Evolutionary conservation across 2,888 invertebrate species (phyloP), one percentile per base, ranked within the genome.

Genomic region (Steromphala cineraria): DNA sequence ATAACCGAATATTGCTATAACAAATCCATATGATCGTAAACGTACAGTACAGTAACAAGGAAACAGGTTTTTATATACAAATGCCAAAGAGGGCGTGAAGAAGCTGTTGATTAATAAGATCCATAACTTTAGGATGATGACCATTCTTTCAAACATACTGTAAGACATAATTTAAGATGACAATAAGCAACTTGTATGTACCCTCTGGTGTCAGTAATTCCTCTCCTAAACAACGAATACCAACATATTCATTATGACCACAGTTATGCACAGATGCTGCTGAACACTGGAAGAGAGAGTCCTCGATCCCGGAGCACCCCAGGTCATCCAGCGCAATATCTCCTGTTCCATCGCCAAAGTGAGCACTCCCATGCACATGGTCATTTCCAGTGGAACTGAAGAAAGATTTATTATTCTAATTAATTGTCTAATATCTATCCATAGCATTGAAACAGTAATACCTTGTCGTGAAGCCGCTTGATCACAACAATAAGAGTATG

Each of bases 201-300:
- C 81, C 79, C 75, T 76, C 1, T 67, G 62, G 28, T 21, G 24
- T 40, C 53, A 67, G 75, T 67, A 79, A 19, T 53, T 46, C 15
- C 13, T 75, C 28, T 67, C 21, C 53, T 28, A 19, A 8, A 55
- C 76, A 76, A 24, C 53, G 19, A 24, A 76, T 19, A 5, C 53
- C 76, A 10, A 76, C 31, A 31, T 76, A 55, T n/a, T 76, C 55
- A 17, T 55, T 31, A 24, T 76, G 76, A 53, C 55, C 31, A 28
- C 76, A 76, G 21, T 36, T 13, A n/a, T 31, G 36, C 13, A 7
- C 36, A 3, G 31, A 8, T 24, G 31, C 19, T 5, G 24, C 24
- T 53, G 15, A 17, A 31, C 76, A 76, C 8, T 76, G 31, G 17
- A 76, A 31, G n/a, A 76, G 53, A 0, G 31, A n/a, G 55, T 36